Percentiles rank a stretch among this genome's conserved stretches.
These are phyloP conservation scores for Caerostris darwini DNA, from an alignment of 1,140 invertebrate genomes.

Conservation along the genomic window DNA sequence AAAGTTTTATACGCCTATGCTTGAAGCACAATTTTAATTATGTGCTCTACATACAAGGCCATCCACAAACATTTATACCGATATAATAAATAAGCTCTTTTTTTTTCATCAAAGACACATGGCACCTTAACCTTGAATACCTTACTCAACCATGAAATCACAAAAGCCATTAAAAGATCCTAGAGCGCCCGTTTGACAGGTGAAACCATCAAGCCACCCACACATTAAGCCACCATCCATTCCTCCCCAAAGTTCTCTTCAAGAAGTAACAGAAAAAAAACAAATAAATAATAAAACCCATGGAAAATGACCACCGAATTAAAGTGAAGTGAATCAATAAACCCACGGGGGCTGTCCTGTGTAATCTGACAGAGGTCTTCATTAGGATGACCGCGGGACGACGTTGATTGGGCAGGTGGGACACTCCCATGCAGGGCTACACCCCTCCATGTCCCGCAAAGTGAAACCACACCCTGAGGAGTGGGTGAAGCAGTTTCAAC, in stretches of 20 bases:
- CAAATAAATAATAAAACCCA: background rate
- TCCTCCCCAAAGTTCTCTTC: background rate
- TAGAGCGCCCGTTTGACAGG: background rate
- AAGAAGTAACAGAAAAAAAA: background rate
- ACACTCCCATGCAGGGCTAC: conserved; percentile 70
- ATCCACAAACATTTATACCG: no score
- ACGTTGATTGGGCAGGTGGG: conserved; percentile 77
- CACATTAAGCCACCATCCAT: background rate
- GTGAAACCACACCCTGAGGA: conserved; percentile 72
- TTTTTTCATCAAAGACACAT: background rate
- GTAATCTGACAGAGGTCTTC: conserved; percentile 76
- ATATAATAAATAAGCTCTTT: no score
- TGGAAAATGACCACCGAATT: conserved; percentile 56
- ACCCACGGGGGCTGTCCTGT: conserved; percentile 29
- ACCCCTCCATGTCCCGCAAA: conserved; percentile 64
- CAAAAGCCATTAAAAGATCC: background rate
- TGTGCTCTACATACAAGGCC: no score
- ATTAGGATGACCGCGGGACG: conserved; percentile 69
- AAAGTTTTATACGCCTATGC: no score
- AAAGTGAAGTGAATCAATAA: conserved; percentile 74
- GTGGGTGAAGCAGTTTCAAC: conserved; percentile 52
- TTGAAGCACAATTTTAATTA: no score
- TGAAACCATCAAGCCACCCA: conserved; percentile 20
- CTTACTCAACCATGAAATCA: background rate
- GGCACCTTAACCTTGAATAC: background rate